These are phyloP conservation scores for Tauraco erythrolophus DNA, from an alignment of 2,113 vertebrate genomes.

Conservation along the genomic window DNA sequence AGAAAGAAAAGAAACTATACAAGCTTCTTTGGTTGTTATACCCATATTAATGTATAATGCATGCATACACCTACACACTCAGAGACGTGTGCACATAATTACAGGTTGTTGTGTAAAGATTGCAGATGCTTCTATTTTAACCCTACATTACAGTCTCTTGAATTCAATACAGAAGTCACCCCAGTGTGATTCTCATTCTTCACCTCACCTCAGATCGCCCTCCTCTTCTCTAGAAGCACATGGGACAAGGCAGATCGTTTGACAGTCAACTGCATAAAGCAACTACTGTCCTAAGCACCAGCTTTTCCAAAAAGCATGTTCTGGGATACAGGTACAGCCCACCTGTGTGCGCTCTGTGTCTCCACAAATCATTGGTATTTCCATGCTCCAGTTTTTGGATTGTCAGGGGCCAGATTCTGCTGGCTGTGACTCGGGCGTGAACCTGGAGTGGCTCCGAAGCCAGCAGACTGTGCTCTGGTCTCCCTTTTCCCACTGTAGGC, in stretches of 20 bases:
- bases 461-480: fast-evolving
- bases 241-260: neutral
- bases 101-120: neutral
- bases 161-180: neutral
- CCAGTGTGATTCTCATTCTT: neutral
- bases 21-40: neutral
- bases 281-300: neutral
- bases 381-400: neutral
- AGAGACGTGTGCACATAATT: neutral
- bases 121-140: conserved; percentile 7
- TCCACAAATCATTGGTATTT: neutral
- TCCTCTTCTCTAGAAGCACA: neutral
- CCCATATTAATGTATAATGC: neutral
- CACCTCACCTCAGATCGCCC: neutral
- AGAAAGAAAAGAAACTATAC: neutral
- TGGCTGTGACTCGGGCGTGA: fast-evolving
- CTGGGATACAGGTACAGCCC: neutral
- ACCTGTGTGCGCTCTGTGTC: fast-evolving
- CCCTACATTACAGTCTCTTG: neutral
- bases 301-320: neutral
- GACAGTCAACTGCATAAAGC: neutral
- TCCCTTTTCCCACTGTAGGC: neutral
- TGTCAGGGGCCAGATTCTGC: neutral
- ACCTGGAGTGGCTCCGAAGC: neutral
- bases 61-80: neutral